Conservation (phyloP, 2,797 vertebrate genomes). For the Pristis pectinata region DNA sequence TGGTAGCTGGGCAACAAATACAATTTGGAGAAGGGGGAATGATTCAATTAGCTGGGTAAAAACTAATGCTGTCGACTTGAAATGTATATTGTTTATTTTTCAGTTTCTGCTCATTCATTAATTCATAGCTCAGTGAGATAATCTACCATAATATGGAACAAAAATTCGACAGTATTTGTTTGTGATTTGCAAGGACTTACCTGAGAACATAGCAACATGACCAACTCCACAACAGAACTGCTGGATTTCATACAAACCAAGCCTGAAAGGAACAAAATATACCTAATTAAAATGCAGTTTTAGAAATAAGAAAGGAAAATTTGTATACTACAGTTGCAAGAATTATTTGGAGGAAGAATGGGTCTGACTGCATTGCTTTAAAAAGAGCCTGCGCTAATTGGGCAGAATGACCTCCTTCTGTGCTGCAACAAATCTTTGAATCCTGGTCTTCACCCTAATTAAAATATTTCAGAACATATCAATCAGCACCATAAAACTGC, state of each 20-base stretch:
- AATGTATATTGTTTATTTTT: neutral
- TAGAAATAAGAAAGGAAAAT: neutral
- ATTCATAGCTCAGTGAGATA: neutral
- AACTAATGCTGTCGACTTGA: neutral
- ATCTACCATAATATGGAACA: neutral
- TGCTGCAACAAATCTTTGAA: neutral
- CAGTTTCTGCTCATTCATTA: neutral
- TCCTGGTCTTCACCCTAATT: neutral
- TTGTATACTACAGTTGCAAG: neutral
- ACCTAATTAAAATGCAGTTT: neutral
- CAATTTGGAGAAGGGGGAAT: neutral
- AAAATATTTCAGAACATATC: conserved; percentile 15
- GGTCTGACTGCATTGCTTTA: no score
- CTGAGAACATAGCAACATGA: conserved; percentile 98
- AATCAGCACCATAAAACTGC: neutral
- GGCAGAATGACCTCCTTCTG: no score
- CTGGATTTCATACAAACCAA: conserved; percentile 96
- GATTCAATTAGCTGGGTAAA: neutral
- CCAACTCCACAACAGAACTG: conserved; percentile 95
- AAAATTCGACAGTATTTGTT: neutral
- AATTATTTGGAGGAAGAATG: no score
- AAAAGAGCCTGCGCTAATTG: no score
- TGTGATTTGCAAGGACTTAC: conserved; percentile 56
- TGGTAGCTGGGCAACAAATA: neutral
- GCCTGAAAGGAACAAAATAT: conserved; percentile 58